These are phyloP conservation scores for Ammodramus savannarum DNA, from an alignment of 2,113 vertebrate genomes.

Conservation along the genomic window DNA sequence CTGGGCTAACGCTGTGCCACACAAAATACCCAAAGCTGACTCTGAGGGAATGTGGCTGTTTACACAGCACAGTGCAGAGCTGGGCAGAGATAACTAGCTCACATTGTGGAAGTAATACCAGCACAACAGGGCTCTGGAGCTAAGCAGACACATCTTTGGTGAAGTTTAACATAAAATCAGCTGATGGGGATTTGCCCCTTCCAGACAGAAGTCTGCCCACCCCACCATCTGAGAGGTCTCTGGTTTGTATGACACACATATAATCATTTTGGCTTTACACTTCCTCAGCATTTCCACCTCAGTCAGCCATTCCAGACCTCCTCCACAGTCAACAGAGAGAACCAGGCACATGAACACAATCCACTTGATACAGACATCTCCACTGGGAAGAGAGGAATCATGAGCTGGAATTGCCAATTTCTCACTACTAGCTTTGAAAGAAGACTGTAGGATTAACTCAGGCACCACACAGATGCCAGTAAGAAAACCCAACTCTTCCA, in stretches of 20 bases:
- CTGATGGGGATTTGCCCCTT: background rate
- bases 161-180: background rate
- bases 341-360: background rate
- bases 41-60: background rate
- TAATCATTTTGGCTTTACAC: background rate
- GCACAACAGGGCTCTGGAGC: background rate
- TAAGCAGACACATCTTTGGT: background rate
- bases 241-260: rapidly evolving
- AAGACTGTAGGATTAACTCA: background rate
- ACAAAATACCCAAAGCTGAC: background rate
- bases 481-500: background rate
- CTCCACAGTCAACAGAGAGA: background rate
- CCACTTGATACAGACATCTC: background rate
- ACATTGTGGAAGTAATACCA: background rate
- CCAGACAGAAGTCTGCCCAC: background rate
- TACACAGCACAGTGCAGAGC: background rate
- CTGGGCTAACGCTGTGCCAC: background rate
- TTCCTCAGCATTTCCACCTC: background rate
- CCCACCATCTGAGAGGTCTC: background rate
- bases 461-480: background rate
- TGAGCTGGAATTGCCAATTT: background rate
- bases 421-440: background rate
- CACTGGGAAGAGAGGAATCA: background rate
- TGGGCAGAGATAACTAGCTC: background rate
- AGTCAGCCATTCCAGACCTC: background rate